Evolutionary conservation across 53 echinoderm and acorn worm genomes (phyloP), one percentile per base, ranked within the genome.

Genomic region (Zoroaster sp.): DNA sequence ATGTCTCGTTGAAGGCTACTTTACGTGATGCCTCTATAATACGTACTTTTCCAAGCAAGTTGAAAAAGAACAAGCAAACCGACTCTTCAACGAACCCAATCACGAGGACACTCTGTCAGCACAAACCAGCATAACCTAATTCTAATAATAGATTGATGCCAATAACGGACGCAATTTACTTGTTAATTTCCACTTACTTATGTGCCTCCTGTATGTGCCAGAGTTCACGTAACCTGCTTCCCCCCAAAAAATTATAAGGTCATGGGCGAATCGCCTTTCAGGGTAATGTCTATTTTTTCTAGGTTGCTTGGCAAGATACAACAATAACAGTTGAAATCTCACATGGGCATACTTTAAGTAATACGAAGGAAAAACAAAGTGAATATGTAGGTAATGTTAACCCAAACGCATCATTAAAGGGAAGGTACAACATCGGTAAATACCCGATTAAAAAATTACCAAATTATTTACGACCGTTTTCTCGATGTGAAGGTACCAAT

Each of bases 161-260:
- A 32, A 44, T 9, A 47, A 71, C 85, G 85, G 85, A 85, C 69
- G 85, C 33, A 85, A 69, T 85, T 85, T 69, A 70, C 70, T 38
- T 35, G 49, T 40, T 85, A 46, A 85, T 85, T 85, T 85, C 85
- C 85, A 85, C 70, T 36, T 44, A 49, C 85, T 69, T 49, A 85
- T 33, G 66, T 82, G 44, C 82, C 82, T 82, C 82, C 82, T 82
- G 66, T 67, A 44, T 20, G 66, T 65, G 33, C 17, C 6, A 44
- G 51, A 51, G 32, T 44, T 51, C 20, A 38, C 4, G 4, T 51
- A 54, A 15, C 53, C 35, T 35, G 32, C 32, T 47, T 49, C 34
- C 42, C 23, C 5, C 1, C 2, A 10, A 35, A 25, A 66, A 34
- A 9, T 54, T 66, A 35, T 40, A 39, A 66, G 80, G 80, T 80